Conservation (phyloP, 2,797 vertebrate species). For the Sebastolobus altivelis region DNA sequence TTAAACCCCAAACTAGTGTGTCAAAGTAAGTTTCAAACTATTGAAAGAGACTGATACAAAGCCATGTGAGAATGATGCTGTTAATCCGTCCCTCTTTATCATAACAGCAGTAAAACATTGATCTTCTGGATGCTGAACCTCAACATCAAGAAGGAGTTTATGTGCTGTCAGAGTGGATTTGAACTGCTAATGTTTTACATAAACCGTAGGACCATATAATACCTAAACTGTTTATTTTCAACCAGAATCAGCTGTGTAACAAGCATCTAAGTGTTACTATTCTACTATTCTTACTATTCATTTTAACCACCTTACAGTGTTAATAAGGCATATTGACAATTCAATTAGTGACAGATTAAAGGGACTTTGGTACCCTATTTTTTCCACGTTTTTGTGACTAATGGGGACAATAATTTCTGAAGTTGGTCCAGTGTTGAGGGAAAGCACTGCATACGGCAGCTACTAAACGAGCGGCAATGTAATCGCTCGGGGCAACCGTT, state of each 20-base stretch:
- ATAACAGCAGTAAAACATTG: neutral
- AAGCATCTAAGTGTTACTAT: neutral
- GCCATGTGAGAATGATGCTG: conserved; percentile 4
- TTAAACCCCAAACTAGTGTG: conserved; percentile 32
- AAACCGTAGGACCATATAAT: neutral
- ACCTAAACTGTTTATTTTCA: neutral
- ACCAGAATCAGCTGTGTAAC: neutral
- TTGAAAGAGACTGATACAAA: conserved; percentile 22
- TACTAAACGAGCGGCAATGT: neutral
- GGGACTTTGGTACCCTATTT: neutral
- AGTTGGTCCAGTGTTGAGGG: neutral
- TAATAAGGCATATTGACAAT: neutral
- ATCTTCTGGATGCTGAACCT: conserved; percentile 2
- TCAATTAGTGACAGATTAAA: conserved; percentile 1
- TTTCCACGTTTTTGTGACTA: neutral
- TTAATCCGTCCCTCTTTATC: conserved; percentile 28
- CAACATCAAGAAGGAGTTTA: neutral
- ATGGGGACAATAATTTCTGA: neutral
- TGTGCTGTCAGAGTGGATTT: neutral
- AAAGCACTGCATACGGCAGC: no score
- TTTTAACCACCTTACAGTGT: neutral
- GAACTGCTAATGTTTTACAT: neutral
- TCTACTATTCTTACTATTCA: no score
- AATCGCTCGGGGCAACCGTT: neutral
- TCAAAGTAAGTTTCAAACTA: conserved; percentile 40